Conservation (phyloP, 2,113 vertebrate genomes). For the Uria lomvia region DNA sequence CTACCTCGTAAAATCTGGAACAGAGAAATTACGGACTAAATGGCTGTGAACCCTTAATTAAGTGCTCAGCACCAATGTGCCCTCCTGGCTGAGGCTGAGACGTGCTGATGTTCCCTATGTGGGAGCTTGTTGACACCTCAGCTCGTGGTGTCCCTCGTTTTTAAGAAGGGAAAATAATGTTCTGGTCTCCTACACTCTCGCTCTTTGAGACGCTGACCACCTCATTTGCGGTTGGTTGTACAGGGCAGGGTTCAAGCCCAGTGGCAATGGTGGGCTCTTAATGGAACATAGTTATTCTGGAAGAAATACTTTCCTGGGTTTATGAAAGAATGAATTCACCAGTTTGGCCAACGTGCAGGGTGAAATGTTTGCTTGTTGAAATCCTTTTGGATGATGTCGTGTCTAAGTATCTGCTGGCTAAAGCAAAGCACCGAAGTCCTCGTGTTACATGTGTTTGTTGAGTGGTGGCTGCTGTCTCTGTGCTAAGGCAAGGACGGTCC, state of each 20-base stretch:
- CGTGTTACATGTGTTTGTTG: background rate
- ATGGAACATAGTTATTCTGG: constrained; percentile 2
- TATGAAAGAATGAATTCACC: background rate
- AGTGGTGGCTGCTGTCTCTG: background rate
- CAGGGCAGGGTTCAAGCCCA: background rate
- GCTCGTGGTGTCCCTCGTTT: rapidly evolving
- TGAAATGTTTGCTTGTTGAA: background rate
- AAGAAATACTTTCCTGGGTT: constrained; percentile 34
- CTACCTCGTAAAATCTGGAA: background rate
- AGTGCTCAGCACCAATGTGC: background rate
- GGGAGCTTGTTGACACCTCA: background rate
- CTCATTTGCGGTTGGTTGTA: rapidly evolving
- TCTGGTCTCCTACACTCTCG: rapidly evolving
- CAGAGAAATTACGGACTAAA: background rate
- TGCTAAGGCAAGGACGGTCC: background rate
- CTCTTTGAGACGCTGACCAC: background rate
- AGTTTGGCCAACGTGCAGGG: background rate
- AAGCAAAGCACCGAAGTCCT: constrained; percentile 31
- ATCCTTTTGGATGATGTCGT: constrained; percentile 48
- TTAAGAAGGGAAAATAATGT: background rate
- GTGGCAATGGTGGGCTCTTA: background rate
- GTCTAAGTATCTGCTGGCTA: constrained; percentile 61
- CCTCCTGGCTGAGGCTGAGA: background rate
- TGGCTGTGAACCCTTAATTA: background rate
- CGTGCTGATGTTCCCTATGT: rapidly evolving